phyloP scores from a whole-genome alignment of 2,797 vertebrate species.

The Sitta carolinensis region DNA sequence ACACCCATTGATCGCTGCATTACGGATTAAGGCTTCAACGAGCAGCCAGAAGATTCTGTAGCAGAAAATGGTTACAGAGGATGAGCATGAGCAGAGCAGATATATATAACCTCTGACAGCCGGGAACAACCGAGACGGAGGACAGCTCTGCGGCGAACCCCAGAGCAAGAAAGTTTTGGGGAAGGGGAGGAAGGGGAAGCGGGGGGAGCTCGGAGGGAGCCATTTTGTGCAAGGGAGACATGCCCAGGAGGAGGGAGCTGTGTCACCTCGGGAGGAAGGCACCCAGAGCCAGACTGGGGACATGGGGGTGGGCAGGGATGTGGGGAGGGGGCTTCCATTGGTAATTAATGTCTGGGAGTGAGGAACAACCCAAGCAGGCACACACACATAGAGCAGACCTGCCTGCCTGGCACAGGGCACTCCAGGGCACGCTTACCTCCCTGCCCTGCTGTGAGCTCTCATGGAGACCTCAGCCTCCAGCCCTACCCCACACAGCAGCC shows the following conservation, averaged over 20 bases:
- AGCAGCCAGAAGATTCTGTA: slow-evolving; percentile 70
- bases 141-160: slow-evolving; percentile 40
- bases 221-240: slow-evolving; percentile 20
- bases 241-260: not conserved
- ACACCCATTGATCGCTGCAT: slow-evolving; percentile 72
- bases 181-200: not conserved
- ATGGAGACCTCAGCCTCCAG: not conserved
- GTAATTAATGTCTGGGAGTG: not conserved
- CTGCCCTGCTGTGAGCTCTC: not conserved
- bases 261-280: not conserved
- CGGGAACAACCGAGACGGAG: slow-evolving; percentile 37
- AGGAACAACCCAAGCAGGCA: not conserved
- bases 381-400: fast-evolving
- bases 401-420: not conserved
- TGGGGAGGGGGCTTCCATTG: not conserved
- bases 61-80: slow-evolving; percentile 71
- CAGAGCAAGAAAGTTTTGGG: slow-evolving; percentile 34
- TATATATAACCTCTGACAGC: slow-evolving; percentile 67
- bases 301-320: fast-evolving
- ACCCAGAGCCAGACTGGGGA: fast-evolving
- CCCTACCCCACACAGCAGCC: too few relatives aligned
- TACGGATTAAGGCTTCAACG: slow-evolving; percentile 73
- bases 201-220: not conserved
- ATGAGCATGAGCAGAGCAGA: slow-evolving; percentile 54
- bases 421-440: not conserved